Evolutionary conservation across 2,797 vertebrate species (phyloP), one percentile per base, ranked within the genome.

Genomic region (Danio tinwini): DNA sequence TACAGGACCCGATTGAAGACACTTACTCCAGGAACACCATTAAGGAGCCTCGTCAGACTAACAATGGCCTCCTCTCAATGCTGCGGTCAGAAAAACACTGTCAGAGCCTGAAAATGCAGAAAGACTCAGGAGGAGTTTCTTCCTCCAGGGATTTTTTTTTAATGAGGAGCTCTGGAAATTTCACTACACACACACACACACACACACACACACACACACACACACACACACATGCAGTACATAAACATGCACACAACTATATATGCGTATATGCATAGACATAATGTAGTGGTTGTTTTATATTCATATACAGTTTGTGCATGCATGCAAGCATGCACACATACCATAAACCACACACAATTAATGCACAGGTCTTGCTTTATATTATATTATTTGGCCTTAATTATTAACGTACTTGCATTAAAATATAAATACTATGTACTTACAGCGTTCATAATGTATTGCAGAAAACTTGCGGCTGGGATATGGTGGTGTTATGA

Each of bases 291-390:
- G 55, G 7, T 59, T 73, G 7, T 37, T 40, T 29, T 21, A 70
- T 17, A 62, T 37, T 53, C 19, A 53, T 13, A 59, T 16, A 29
- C 29, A 29, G 29, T 29, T 29, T 29, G 29, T 29, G 29, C 29
- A 29, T 29, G 29, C 29, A 3, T 29, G 29, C 29, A 3, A 29
- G 29, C 40, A 12, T 44, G 13, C 53, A 45, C 69, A n/a, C 68
- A 44, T 58, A 29, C 56, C 44, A 44, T 61, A 29, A 29, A 29
- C 29, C 88, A 59, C 69, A 74, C 78, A 81, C 47, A 14, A 12
- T 63, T 59, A 55, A 45, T 39, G 56, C 47, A 19, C 74, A 62
- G n/a, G n/a, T n/a, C n/a, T n/a, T n/a, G n/a, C n/a, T n/a, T n/a
- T n/a, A n/a, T n/a, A n/a, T n/a, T n/a, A n/a, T n/a, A n/a, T n/a